Evolutionary conservation across 2,113 vertebrate species (phyloP), one percentile per base, ranked within the genome.

Genomic region (Platycercus adscitus): DNA sequence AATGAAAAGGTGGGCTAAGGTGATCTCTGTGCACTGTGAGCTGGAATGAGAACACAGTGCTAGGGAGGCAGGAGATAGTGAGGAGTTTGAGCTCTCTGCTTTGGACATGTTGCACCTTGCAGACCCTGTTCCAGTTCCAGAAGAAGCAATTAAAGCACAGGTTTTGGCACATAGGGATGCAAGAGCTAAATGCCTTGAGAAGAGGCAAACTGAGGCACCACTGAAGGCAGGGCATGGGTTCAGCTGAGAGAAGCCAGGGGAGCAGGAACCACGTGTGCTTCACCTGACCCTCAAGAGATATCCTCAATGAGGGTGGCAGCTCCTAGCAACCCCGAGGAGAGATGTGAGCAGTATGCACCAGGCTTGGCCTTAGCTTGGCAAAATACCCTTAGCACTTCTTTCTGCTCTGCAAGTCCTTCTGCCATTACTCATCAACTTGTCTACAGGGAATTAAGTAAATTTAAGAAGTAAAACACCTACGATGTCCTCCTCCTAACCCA

Each of bases 221-320:
- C 17, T 3, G 5, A 84, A 46, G 61, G 58, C 35, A 76, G 2
- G 15, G 47, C 43, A 61, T 0, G 2, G 41, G 19, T 11, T 43
- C 41, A 77, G 35, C n/a, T 79, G 56, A 82, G 29, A 46, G 39
- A 33, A 88, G 25, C 29, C 64, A 70, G 29, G 14, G 43, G 31
- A 86, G 35, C 60, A 70, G 46, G 21, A 70, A 18, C 7, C 2
- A 2, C 44, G 13, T 0, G 0, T 9, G 8, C 19, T 78, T 56
- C 50, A 7, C 31, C 25, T 81, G 65, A 66, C 7, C 65, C 33
- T 26, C 6, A 1, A 60, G 47, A 50, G 19, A 29, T 9, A 20
- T 1, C 31, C 10, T 12, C n/a, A 43, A 9, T 0, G 1, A 1
- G 2, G 6, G 1, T 37, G 29, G 29, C 17, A 53, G 10, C 58